Conservation (phyloP, 2,113 vertebrate species). For the Bucco capensis region DNA sequence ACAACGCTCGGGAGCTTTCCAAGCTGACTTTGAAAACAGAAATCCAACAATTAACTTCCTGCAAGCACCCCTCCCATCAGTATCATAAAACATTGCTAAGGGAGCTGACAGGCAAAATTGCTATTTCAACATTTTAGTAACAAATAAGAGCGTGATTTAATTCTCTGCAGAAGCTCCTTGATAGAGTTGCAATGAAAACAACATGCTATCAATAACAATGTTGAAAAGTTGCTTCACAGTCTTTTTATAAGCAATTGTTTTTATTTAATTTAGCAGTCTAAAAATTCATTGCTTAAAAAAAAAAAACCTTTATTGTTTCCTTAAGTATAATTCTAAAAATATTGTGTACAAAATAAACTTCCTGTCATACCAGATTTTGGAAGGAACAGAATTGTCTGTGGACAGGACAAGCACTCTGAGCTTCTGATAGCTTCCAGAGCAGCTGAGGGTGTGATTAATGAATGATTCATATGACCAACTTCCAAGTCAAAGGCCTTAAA, state of each 20-base stretch:
- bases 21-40: neutral
- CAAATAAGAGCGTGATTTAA: neutral
- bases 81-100: neutral
- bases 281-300: neutral
- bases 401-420: neutral
- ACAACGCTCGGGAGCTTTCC: neutral
- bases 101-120: neutral
- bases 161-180: neutral
- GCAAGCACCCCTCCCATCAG: neutral
- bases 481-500: neutral
- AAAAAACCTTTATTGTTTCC: neutral
- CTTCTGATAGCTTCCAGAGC: neutral
- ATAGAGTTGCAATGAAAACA: neutral
- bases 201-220: neutral
- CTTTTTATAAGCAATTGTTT: neutral
- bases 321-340: neutral
- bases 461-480: neutral
- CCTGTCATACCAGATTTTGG: neutral
- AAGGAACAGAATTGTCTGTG: neutral
- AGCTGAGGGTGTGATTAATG: neutral
- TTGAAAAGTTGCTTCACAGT: neutral
- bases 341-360: neutral
- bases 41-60: neutral
- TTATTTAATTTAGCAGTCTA: neutral
- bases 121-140: neutral